Evolutionary conservation across 1,140 invertebrate species (phyloP), one percentile per base, ranked within the genome.

Genomic region (Heterodera carotae): DNA sequence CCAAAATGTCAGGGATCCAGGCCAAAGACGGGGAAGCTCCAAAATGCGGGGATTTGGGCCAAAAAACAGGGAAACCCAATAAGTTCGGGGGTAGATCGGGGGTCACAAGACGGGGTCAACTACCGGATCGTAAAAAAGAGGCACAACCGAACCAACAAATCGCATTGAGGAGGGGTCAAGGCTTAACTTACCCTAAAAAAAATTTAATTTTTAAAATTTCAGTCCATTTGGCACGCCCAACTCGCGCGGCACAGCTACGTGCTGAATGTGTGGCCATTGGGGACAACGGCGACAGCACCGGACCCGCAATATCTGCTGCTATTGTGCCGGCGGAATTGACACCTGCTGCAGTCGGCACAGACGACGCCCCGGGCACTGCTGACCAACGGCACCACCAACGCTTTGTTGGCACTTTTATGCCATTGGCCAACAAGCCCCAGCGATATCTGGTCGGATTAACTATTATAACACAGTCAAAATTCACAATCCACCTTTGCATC

Each of bases 191-290:
- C n/a, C n/a, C n/a, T n/a, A n/a, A n/a, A n/a, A n/a, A n/a, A n/a
- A n/a, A n/a, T n/a, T n/a, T n/a, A n/a, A n/a, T 33, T 70, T 34
- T 75, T 15, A 25, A 29, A 18, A 56, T 76, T 71, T 33, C 73
- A 76, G 74, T 76, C 2, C 31, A n/a, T 33, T 70, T 76, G 53
- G 2, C 74, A 27, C 31, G n/a, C n/a, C 33, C 36, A 25, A 70
- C 27, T 31, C 62, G 34, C 15, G 75, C 78, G 66, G 72, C 84
- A 22, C 73, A 83, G 33, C 72, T 83, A 39, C 71, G 84, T 33
- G 81, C 79, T 12, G 85, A 86, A 56, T 56, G 48, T 56, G 66
- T 83, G 43, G 60, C 72, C 22, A 74, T 62, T 69, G 36, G 29
- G 22, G 56, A 77, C 18, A 25, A 22, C 76, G 79, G 80, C 39